These are phyloP conservation scores for Stenotaenia linearis DNA, from an alignment of 2,888 invertebrate species.

Conservation along the genomic window DNA sequence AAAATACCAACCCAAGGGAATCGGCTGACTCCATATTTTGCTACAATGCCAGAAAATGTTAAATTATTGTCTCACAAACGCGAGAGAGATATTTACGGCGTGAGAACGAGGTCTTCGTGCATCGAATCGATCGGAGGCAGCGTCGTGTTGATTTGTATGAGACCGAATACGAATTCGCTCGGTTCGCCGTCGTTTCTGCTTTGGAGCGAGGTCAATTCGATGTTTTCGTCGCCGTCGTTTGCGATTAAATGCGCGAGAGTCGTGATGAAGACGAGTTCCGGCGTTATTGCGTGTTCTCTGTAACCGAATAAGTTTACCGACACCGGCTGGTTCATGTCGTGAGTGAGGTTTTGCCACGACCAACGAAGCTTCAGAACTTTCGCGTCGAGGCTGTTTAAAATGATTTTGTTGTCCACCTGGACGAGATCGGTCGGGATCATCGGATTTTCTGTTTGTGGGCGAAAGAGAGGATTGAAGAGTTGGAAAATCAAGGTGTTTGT, in stretches of 20 bases:
- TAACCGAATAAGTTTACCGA: conserved; percentile 85
- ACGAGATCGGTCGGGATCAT: conserved; percentile 67
- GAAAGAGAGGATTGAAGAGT: no score
- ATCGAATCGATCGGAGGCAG: conserved; percentile 60
- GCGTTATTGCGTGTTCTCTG: conserved; percentile 69
- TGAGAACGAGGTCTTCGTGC: conserved; percentile 50
- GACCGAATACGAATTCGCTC: conserved; percentile 74
- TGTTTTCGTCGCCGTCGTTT: conserved; percentile 66
- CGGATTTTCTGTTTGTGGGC: conserved; percentile 84
- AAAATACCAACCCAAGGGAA: conserved; percentile 91
- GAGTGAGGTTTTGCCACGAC: conserved; percentile 78
- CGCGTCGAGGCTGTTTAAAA: no score
- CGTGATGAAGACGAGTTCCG: conserved; percentile 72
- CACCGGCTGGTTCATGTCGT: conserved; percentile 67
- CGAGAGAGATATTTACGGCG: neutral
- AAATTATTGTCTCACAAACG: neutral
- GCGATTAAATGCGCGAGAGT: conserved; percentile 46
- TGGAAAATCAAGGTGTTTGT: neutral
- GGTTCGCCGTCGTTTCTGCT: conserved; percentile 60
- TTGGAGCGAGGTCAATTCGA: conserved; percentile 66
- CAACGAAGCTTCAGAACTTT: conserved; percentile 71
- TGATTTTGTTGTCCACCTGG: conserved; percentile 64
- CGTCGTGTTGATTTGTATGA: conserved; percentile 78
- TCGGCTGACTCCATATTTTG: conserved; percentile 82
- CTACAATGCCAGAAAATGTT: conserved; percentile 43